Percentiles rank a stretch among this genome's conserved stretches.
These are phyloP conservation scores for Pyrochroa serraticornis DNA, from an alignment of 2,888 invertebrate species.

Conservation along the genomic window DNA sequence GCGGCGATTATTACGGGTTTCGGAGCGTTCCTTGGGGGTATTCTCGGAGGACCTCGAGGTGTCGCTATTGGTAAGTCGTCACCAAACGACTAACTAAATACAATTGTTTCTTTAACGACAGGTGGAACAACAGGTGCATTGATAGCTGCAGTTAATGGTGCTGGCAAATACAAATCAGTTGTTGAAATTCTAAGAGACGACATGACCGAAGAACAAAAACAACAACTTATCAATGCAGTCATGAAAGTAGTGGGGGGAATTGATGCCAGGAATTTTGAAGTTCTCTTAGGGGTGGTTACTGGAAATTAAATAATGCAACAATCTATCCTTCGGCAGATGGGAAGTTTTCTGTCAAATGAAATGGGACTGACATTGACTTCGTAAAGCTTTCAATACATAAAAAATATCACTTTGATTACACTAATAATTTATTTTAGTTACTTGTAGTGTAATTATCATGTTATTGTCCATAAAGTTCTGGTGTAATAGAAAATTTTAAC, in stretches of 20 bases:
- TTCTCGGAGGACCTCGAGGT: slow-evolving; percentile 46
- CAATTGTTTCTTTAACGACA: slow-evolving; percentile 19
- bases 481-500: no score
- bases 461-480: no score
- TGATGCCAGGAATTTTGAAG: not conserved
- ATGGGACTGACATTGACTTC: no score
- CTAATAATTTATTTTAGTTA: slow-evolving; percentile 1
- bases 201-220: slow-evolving; percentile 40
- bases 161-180: slow-evolving; percentile 44
- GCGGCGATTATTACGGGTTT: slow-evolving; percentile 43
- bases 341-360: not conserved
- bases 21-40: slow-evolving; percentile 43
- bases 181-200: slow-evolving; percentile 39
- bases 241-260: not conserved
- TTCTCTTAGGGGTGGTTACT: not conserved
- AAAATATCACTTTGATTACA: no score
- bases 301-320: not conserved
- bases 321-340: not conserved
- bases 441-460: no score
- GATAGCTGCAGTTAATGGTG: slow-evolving; percentile 33
- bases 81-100: not conserved
- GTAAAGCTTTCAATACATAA: no score
- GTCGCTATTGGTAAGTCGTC: slow-evolving; percentile 40
- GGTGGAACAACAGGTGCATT: slow-evolving; percentile 44
- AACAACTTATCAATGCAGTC: slow-evolving; percentile 20